These are phyloP conservation scores for Bombus superbus DNA, from an alignment of 1,140 invertebrate species.

Conservation along the genomic window DNA sequence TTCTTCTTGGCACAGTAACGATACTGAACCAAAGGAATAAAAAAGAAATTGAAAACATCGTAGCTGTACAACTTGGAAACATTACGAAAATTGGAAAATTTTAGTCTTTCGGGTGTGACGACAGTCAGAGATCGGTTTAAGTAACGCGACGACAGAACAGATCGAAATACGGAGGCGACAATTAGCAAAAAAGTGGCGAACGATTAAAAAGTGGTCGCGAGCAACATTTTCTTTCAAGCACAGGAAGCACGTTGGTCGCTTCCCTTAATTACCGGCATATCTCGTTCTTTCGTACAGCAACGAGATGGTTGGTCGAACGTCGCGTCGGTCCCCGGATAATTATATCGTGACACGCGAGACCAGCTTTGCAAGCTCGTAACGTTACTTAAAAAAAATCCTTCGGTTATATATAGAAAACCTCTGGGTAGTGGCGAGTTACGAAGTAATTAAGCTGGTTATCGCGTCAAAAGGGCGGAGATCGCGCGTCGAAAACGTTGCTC, in stretches of 20 bases:
- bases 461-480: background rate
- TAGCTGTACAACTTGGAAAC: too few species aligned
- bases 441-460: slow-evolving; percentile 9
- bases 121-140: background rate
- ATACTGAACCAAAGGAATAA: background rate
- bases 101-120: background rate
- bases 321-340: background rate
- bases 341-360: slow-evolving; percentile 30
- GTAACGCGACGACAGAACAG: background rate
- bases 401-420: background rate
- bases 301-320: background rate
- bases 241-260: background rate
- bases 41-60: background rate
- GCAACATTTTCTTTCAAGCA: background rate
- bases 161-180: background rate
- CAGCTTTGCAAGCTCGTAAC: background rate
- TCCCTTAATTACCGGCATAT: background rate
- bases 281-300: background rate
- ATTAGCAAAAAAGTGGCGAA: background rate
- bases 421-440: background rate
- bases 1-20: background rate
- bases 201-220: background rate
- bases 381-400: slow-evolving; percentile 5
- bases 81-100: background rate
- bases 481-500: slow-evolving; percentile 16